These are phyloP conservation scores for Phataginus tetradactyla DNA, from an alignment of 2,797 vertebrate species.

Conservation along the genomic window DNA sequence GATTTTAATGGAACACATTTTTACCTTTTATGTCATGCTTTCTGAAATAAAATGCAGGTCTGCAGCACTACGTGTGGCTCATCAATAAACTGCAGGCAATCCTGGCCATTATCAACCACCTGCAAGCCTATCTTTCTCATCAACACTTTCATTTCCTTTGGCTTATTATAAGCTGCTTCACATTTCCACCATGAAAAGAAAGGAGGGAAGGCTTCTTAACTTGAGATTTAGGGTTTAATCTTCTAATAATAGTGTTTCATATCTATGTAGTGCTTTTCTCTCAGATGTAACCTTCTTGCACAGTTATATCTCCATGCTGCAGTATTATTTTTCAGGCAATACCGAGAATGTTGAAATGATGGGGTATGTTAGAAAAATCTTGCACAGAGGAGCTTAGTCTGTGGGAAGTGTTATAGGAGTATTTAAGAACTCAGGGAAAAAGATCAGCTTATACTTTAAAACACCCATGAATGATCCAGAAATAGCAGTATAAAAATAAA, in stretches of 20 bases:
- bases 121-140: constrained; percentile 80
- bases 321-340: neutral
- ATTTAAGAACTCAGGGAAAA: neutral
- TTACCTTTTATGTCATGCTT: constrained; percentile 68
- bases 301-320: neutral
- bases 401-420: neutral
- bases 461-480: neutral
- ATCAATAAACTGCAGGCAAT: constrained; percentile 70
- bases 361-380: neutral
- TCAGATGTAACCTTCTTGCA: neutral
- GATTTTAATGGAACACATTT: constrained; percentile 87
- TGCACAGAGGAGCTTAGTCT: neutral
- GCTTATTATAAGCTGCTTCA: constrained; percentile 74
- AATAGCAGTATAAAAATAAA: constrained; percentile 24
- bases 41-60: constrained; percentile 75
- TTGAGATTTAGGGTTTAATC: constrained; percentile 63
- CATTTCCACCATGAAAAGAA: constrained; percentile 74
- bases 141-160: constrained; percentile 84
- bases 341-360: neutral
- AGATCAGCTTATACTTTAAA: neutral
- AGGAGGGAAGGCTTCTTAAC: constrained; percentile 35
- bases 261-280: neutral
- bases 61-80: neutral
- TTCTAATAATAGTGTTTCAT: constrained; percentile 35
- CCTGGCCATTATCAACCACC: constrained; percentile 63